Evolutionary conservation across 2,113 vertebrate species (phyloP).

Genomic region (Silurus asotus): DNA sequence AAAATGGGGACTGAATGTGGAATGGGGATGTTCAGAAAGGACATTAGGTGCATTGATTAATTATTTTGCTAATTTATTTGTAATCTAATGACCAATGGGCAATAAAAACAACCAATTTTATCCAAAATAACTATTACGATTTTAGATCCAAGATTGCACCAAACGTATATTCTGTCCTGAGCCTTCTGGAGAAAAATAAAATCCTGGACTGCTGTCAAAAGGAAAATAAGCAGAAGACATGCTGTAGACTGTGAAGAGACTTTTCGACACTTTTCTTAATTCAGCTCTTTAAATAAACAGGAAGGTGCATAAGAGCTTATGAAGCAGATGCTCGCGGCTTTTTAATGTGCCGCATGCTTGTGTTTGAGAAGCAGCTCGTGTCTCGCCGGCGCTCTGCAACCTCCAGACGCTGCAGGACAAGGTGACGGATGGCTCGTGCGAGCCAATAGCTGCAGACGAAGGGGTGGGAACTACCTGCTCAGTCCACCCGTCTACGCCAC

Average conservation of each 20-base stretch:
- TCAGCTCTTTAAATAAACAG: neutral
- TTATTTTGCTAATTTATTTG: no score
- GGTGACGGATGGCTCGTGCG: conserved; percentile 74
- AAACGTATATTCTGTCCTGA: neutral
- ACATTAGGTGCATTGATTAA: no score
- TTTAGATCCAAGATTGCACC: no score
- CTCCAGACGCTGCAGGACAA: conserved; percentile 74
- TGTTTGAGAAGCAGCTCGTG: conserved; percentile 54
- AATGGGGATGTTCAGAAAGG: no score
- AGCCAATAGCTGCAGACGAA: conserved; percentile 79
- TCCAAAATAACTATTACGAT: no score
- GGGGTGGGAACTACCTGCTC: conserved; percentile 66
- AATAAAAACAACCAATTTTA: no score
- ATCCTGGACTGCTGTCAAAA: neutral
- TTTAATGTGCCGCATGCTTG: conserved; percentile 53
- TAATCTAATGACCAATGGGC: no score
- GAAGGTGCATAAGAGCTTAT: conserved; percentile 8
- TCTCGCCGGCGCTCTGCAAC: conserved; percentile 59
- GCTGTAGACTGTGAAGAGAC: neutral
- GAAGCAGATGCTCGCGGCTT: conserved; percentile 31
- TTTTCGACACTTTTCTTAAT: conserved; percentile 6
- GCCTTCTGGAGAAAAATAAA: neutral
- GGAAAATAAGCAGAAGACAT: neutral
- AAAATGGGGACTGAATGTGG: no score
- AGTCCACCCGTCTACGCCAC: conserved; percentile 30